Percentiles rank a stretch among this genome's conserved stretches.
phyloP scores from a whole-genome alignment of 2,797 vertebrate species.

The Borostomias antarcticus region DNA sequence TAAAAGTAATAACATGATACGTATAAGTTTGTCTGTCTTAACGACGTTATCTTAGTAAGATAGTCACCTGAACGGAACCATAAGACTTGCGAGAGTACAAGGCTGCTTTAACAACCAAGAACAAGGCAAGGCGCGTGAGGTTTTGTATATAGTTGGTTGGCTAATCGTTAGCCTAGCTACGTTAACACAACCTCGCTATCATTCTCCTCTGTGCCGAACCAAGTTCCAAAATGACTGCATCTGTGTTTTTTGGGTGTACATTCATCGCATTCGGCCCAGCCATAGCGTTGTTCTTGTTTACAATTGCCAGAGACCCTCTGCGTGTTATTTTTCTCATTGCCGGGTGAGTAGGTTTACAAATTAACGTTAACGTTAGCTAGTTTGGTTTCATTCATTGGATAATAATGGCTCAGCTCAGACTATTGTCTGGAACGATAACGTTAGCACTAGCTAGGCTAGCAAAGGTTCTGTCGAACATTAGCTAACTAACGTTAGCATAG shows the following conservation, averaged over 20 bases:
- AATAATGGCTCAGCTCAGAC: too few relatives aligned
- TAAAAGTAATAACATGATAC: neutral
- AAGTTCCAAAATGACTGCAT: constrained; percentile 75
- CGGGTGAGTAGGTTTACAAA: constrained; percentile 66
- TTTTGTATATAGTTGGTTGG: constrained; percentile 1
- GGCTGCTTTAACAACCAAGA: neutral
- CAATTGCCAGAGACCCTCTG: constrained; percentile 81
- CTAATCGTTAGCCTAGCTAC: too few relatives aligned
- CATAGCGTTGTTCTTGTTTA: constrained; percentile 81
- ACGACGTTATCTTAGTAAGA: neutral
- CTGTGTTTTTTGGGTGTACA: constrained; percentile 83
- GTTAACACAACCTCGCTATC: too few relatives aligned
- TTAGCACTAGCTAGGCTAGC: neutral
- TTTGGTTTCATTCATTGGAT: too few relatives aligned
- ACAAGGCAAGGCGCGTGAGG: neutral
- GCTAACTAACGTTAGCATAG: neutral
- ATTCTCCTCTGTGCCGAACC: constrained; percentile 4
- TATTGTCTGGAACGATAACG: neutral
- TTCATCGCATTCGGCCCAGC: constrained; percentile 84
- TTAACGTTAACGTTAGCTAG: neutral
- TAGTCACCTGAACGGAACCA: neutral
- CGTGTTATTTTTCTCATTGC: constrained; percentile 84
- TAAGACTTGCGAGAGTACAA: neutral
- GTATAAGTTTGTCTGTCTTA: neutral
- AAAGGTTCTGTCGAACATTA: neutral